Evolutionary conservation across 1,140 invertebrate species (phyloP).

Genomic region (Agrilus planipennis): DNA sequence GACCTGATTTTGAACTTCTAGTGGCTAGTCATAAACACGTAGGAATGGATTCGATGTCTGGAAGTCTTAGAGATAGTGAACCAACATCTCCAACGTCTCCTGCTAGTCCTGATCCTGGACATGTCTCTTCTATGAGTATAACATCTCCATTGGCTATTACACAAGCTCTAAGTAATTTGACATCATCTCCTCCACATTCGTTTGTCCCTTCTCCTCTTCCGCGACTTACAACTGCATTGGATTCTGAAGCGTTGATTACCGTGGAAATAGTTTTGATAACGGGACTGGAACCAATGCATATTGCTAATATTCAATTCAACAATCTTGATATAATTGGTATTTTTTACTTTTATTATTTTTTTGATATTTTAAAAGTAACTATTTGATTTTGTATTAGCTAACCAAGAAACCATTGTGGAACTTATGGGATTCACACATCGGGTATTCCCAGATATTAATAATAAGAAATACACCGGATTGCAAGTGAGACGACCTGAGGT

Average conservation of each 20-base stretch:
- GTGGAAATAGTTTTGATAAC: slow-evolving; percentile 68
- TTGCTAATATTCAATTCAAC: slow-evolving; percentile 84
- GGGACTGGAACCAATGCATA: slow-evolving; percentile 52
- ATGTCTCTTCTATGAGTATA: slow-evolving; percentile 16
- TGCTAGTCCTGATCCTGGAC: slow-evolving; percentile 45
- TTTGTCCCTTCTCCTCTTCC: slow-evolving; percentile 20
- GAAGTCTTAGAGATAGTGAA: slow-evolving; percentile 82
- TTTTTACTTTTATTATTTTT: slow-evolving; percentile 11
- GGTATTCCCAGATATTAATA: slow-evolving; percentile 45
- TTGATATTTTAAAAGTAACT: not conserved
- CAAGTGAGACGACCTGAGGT: slow-evolving; percentile 19
- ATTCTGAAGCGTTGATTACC: slow-evolving; percentile 74
- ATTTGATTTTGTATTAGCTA: slow-evolving; percentile 46
- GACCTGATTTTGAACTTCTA: slow-evolving; percentile 86
- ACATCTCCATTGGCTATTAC: slow-evolving; percentile 45
- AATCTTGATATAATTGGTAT: slow-evolving; percentile 86
- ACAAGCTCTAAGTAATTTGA: slow-evolving; percentile 39
- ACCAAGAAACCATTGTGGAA: slow-evolving; percentile 91
- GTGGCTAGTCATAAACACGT: slow-evolving; percentile 90
- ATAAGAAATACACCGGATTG: slow-evolving; percentile 20
- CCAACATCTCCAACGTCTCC: slow-evolving; percentile 77
- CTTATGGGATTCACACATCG: slow-evolving; percentile 74
- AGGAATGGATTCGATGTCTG: slow-evolving; percentile 87
- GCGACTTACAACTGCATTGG: slow-evolving; percentile 38
- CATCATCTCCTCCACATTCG: slow-evolving; percentile 17